Base-by-base conservation (phyloP, 1,140 invertebrate genomes). In the Archivesica marissinica region DNA sequence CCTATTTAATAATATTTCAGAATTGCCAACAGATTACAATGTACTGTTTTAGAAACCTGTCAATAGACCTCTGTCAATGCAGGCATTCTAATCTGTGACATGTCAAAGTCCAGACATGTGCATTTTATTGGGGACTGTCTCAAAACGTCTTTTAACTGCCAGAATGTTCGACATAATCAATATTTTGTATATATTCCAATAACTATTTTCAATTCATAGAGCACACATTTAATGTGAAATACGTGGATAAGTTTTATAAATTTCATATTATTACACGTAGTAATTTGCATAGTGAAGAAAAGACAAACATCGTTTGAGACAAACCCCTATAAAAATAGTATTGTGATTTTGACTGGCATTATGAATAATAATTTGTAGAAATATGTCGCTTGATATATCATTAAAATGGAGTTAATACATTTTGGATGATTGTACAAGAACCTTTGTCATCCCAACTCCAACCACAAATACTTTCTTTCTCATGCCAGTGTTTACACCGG, bases 371-470 rank as follows among this genome's bases (percentile, higher is more conserved):
- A n/a, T n/a, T n/a, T n/a, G n/a, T n/a, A n/a, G n/a, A n/a, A n/a
- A n/a, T n/a, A n/a, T n/a, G n/a, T n/a, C n/a, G n/a, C n/a, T n/a
- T n/a, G n/a, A n/a, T n/a, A n/a, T n/a, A n/a, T n/a, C n/a, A n/a
- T n/a, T n/a, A n/a, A n/a, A n/a, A n/a, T n/a, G n/a, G n/a, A n/a
- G n/a, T n/a, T n/a, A n/a, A n/a, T n/a, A n/a, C n/a, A n/a, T n/a
- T n/a, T n/a, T n/a, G n/a, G n/a, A n/a, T n/a, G n/a, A n/a, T n/a
- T 47, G 44, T 47, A 20, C 20, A 6, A 4, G 28, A 25, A 96
- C 96, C 95, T 97, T 99, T 33, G 98, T 99, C 98, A 99, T 99
- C 76, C 98, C 98, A 88, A 99, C 98, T 82, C 98, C 98, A 88
- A 99, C 95, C 70, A 99, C 98, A 94, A 96, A 99, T 33, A 99